Percentiles rank a stretch among this genome's conserved stretches.
These are phyloP conservation scores for Adelosebastes latens DNA, from an alignment of 2,797 vertebrate species.

Conservation along the genomic window DNA sequence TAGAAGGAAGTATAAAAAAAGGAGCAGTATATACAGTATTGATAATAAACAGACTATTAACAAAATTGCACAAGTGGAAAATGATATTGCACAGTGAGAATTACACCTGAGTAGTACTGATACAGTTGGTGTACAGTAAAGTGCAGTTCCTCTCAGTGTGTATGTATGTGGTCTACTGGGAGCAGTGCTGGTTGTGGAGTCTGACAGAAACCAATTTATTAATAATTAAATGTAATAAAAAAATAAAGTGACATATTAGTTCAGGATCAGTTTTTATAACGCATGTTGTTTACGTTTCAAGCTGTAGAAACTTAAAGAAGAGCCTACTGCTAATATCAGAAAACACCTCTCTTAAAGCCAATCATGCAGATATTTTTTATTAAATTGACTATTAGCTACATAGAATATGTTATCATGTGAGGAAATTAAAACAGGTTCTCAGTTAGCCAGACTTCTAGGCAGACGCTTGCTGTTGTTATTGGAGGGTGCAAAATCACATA, in stretches of 20 bases:
- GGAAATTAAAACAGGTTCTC: not conserved
- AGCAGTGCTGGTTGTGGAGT: no score
- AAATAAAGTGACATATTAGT: not conserved
- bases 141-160: no score
- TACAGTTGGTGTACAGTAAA: no score
- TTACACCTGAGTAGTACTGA: no score
- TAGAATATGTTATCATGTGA: not conserved
- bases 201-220: no score
- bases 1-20: no score
- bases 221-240: no score
- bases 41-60: no score
- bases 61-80: no score
- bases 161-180: no score
- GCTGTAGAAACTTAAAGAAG: not conserved
- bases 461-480: not conserved
- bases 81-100: no score
- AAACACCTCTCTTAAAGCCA: not conserved
- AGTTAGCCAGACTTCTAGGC: not conserved
- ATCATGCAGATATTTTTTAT: not conserved
- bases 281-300: not conserved
- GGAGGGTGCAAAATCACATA: not conserved
- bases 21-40: no score
- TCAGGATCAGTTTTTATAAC: not conserved
- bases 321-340: not conserved
- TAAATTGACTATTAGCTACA: not conserved